Base-by-base conservation (phyloP, 2,113 vertebrate species). In the Porphyrio hochstetteri region DNA sequence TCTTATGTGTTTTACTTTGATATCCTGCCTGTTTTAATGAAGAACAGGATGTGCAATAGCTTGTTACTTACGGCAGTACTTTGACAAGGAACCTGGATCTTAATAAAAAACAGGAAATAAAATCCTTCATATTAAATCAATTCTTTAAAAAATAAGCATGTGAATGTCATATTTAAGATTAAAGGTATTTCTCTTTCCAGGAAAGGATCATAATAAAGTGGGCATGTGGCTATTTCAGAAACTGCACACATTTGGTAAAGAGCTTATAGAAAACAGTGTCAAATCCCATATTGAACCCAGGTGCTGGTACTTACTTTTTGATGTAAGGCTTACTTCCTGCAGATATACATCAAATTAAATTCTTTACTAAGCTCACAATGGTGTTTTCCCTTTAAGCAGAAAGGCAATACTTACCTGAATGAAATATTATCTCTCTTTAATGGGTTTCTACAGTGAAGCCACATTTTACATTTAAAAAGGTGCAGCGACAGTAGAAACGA, bases 31-130 rank as follows among this genome's bases (percentile, higher is more conserved):
- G 92, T 96, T 96, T 95, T 97, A 96, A 97, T 97, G 96, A 96
- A 97, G 97, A 97, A 94, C 94, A 95, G 96, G 96, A 96, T 95
- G 91, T 95, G 91, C 94, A 94, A 94, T 92, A 92, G 94, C 92
- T 94, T 92, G 92, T 96, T 94, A 95, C 96, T 96, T 96, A 96
- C 91, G 75, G 95, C 88, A 95, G 82, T 94, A 96, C 93, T 96
- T 96, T 97, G 96, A 96, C 93, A 91, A 92, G 94, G 82, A 95
- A 94, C 94, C 94, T 96, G 88, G 91, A 89, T 98, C 97, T 98
- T 97, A 97, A 98, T 97, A 97, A 97, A 92, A 96, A 97, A 97
- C 96, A 97, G 98, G 97, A 98, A 98, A 98, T 98, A 98, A 98
- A 97, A 95, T 86, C 97, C 97, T 98, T 97, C 95, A 96, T 97